Evolutionary conservation across 2,888 invertebrate species (phyloP).

Genomic region (Diploptera punctata): DNA sequence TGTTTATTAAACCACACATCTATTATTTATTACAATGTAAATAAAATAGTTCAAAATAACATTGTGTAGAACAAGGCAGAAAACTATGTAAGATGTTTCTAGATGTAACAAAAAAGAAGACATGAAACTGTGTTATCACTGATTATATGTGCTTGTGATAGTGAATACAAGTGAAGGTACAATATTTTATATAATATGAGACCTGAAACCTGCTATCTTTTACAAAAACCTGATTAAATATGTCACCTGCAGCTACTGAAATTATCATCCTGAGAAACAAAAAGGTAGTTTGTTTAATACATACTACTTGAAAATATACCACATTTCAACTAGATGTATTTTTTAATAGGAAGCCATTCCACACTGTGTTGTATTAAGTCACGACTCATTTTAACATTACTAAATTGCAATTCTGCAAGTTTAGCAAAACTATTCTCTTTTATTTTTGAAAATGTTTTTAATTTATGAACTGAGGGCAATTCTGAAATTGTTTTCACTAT

Average conservation of each 20-base stretch:
- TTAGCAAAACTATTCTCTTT: no score
- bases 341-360: not conserved
- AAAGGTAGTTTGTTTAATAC: conserved; percentile 31
- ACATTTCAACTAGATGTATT: not conserved
- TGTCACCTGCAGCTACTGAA: conserved; percentile 20
- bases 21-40: not conserved
- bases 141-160: not conserved
- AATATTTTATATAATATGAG: conserved; percentile 2
- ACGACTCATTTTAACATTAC: not conserved
- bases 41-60: no score
- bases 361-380: not conserved
- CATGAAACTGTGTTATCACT: no score
- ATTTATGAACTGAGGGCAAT: no score
- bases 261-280: conserved; percentile 34
- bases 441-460: no score
- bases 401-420: no score
- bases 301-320: conserved; percentile 5
- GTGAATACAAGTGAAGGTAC: conserved; percentile 3
- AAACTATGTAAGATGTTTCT: no score
- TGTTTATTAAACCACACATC: not conserved
- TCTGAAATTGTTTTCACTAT: no score
- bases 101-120: no score
- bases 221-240: conserved; percentile 15
- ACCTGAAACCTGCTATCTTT: not conserved
- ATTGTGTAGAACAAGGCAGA: no score